Percentiles rank a stretch among this genome's conserved stretches.
Conservation (phyloP, 2,888 invertebrate genomes). For the Catotricha subobsoleta region DNA sequence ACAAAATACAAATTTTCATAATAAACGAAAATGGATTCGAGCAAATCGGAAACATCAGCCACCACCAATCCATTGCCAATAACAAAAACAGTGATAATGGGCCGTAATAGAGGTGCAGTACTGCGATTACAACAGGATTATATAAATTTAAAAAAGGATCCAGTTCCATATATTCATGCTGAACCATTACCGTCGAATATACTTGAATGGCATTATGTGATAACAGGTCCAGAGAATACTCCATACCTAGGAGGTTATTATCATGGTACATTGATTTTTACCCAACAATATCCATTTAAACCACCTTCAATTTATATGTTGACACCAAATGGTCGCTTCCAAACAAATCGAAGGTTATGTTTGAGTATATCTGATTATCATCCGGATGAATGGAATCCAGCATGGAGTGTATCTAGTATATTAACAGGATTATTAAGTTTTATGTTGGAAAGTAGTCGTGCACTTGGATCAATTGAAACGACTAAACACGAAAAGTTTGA, state of each 20-base stretch:
- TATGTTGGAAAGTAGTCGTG: conserved; percentile 93
- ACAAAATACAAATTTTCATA: no score
- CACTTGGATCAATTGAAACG: conserved; percentile 86
- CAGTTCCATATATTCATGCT: conserved; percentile 89
- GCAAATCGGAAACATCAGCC: no score
- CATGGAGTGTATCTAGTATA: conserved; percentile 96
- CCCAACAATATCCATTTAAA: conserved; percentile 91
- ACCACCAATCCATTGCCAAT: no score
- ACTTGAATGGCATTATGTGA: conserved; percentile 61
- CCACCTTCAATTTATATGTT: conserved; percentile 96
- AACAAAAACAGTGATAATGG: no score
- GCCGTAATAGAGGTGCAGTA: conserved; percentile 35
- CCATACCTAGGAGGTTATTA: conserved; percentile 88
- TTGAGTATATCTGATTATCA: conserved; percentile 57
- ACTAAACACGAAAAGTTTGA: conserved; percentile 71
- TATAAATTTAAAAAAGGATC: conserved; percentile 82
- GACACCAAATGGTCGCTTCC: conserved; percentile 94
- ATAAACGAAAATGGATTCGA: no score
- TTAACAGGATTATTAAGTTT: conserved; percentile 91
- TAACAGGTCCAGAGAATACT: conserved; percentile 73
- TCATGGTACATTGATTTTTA: conserved; percentile 90
- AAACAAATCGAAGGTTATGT: conserved; percentile 78
- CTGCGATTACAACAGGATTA: conserved; percentile 90
- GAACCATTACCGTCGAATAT: conserved; percentile 92
- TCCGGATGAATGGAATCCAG: conserved; percentile 95